Conservation (phyloP, 2,888 invertebrate genomes). For the Lasiommata megera region DNA sequence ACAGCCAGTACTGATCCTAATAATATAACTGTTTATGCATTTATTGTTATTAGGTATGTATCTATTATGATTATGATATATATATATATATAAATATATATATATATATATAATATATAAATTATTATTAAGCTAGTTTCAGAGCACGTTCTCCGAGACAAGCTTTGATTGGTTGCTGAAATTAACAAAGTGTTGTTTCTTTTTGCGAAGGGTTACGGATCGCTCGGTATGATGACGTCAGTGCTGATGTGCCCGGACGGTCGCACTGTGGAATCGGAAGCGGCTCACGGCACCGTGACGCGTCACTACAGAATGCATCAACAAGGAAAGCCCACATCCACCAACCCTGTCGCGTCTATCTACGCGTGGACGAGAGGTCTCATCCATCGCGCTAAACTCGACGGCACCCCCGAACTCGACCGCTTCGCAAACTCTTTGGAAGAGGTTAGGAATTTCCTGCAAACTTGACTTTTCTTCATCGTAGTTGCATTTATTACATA, state of each 20-base stretch:
- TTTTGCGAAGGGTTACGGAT: slow-evolving; percentile 84
- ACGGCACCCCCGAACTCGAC: slow-evolving; percentile 87
- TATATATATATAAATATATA: no score
- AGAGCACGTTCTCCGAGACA: no score
- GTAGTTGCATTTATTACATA: no score
- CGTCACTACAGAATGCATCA: slow-evolving; percentile 94
- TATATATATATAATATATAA: no score
- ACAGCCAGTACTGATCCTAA: no score
- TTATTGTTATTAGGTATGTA: no score
- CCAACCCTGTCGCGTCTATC: slow-evolving; percentile 95
- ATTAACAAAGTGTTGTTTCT: not conserved
- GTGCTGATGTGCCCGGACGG: slow-evolving; percentile 92
- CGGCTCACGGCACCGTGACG: slow-evolving; percentile 95
- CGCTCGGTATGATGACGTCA: slow-evolving; percentile 94
- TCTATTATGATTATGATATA: no score
- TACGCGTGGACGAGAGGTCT: slow-evolving; percentile 95
- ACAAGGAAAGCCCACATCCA: slow-evolving; percentile 92
- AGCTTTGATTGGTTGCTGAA: no score
- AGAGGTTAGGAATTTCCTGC: slow-evolving; percentile 57
- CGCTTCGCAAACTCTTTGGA: slow-evolving; percentile 87
- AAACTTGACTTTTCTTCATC: no score
- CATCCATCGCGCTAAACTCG: slow-evolving; percentile 90
- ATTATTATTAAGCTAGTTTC: no score
- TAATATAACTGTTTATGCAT: no score
- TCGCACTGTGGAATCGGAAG: slow-evolving; percentile 94